Evolutionary conservation across 2,888 invertebrate genomes (phyloP), one percentile per base, ranked within the genome.

Genomic region (Drosophila maculinotata): DNA sequence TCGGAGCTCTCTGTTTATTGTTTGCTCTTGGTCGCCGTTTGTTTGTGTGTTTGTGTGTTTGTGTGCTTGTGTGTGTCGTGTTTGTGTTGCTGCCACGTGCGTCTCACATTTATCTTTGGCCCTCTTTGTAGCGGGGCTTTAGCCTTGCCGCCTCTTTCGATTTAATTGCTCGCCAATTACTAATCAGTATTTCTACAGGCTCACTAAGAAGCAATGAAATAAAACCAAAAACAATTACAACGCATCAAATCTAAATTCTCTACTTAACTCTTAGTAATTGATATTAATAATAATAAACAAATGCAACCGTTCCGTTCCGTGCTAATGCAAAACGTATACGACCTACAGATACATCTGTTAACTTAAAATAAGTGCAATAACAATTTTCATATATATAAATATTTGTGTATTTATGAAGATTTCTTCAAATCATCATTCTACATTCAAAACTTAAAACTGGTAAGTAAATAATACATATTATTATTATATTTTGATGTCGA

Each of bases 291-390:
- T 15, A 25, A 28, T 56, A 56, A 64, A 48, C 62, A 66, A 68
- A 42, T 66, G 66, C 63, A 82, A 85, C 86, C 69, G 64, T 79
- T 87, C 82, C 82, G 82, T 85, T 82, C 82, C 82, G 86, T 79
- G 72, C 70, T 83, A 86, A 85, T 60, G 68, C 73, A 83, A 66
- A 66, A 41, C 65, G 87, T 87, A 87, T 87, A 87, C 88, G 87
- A 87, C 42, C 49, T 47, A 44, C 47, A 73, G 54, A 59, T 57
- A 52, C 39, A 64, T 57, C 62, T 70, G 15, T 69, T 52, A 66
- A 54, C 44, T 36, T 57, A 65, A 52, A 26, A 39, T 20, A 64
- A 83, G 58, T 79, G 77, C 53, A 77, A 60, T 83, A 69, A 68
- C 54, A 48, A 33, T 51, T 30, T 20, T 8, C 25, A 26, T 25